These are phyloP conservation scores for Suncus etruscus DNA, from an alignment of 2,113 vertebrate genomes.

Conservation along the genomic window DNA sequence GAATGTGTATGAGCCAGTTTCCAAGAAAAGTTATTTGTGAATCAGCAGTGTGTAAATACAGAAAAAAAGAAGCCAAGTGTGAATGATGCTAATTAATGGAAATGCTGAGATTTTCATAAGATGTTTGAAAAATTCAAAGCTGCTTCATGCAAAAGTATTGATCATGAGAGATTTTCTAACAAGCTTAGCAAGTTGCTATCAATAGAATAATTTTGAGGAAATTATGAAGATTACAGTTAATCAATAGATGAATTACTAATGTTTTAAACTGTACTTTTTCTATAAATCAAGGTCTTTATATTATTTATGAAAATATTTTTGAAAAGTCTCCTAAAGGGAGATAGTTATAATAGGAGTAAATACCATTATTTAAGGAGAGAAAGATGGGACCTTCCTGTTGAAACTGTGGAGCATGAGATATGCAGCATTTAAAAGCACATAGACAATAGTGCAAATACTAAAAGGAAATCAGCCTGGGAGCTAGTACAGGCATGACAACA, in stretches of 20 bases:
- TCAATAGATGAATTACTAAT: not conserved
- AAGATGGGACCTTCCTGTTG: not conserved
- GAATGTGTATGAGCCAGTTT: not conserved
- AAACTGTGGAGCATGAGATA: not conserved
- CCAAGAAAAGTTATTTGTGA: slow-evolving; percentile 38
- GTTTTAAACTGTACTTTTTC: not conserved
- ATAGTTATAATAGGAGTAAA: not conserved
- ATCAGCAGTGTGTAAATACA: not conserved
- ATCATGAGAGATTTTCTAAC: slow-evolving; percentile 42
- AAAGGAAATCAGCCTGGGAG: not conserved
- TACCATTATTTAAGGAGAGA: not conserved
- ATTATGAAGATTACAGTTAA: not conserved
- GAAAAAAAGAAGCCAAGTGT: slow-evolving; percentile 23
- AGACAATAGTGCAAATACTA: not conserved
- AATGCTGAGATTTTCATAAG: slow-evolving; percentile 40
- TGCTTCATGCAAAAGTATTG: slow-evolving; percentile 28
- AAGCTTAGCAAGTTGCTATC: slow-evolving; percentile 31
- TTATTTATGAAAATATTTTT: not conserved
- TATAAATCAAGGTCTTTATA: not conserved
- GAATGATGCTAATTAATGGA: not conserved
- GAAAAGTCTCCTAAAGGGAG: not conserved
- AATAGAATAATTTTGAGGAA: slow-evolving; percentile 39
- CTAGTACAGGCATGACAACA: too few species aligned
- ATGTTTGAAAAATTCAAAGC: slow-evolving; percentile 31
- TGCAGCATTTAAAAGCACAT: not conserved